Base-by-base conservation (phyloP, 2,113 vertebrate genomes). In the Pungitius pungitius region DNA sequence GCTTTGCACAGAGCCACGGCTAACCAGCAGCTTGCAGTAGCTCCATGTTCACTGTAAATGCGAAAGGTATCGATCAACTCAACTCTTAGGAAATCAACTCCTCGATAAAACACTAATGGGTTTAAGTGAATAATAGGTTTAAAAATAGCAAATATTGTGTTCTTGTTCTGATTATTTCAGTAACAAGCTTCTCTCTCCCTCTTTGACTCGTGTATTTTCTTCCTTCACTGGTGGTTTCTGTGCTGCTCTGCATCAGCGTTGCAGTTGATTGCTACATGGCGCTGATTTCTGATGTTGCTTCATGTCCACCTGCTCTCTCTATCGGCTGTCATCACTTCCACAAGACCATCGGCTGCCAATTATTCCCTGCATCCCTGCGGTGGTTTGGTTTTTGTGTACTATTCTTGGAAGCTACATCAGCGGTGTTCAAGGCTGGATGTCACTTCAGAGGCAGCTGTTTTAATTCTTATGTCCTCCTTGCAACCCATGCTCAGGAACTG, bases 251-350 rank as follows among this genome's bases (percentile, higher is more conserved):
- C 73, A 64, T 80, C 64, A 51, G 26, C 37, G 20, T 43, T 69
- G 49, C 65, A 63, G 75, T 39, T 75, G 63, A 78, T 51, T 65
- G 69, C 61, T 77, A 61, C 71, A 61, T 54, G 69, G 58, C 75
- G 80, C 75, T 76, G 69, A 42, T 61, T 40, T 67, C 55, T 74
- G 42, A 51, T 57, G 69, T 60, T 79, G 69, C 76, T 85, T 85
- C 83, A 65, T 75, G 67, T 85, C 79, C 90, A 91, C 89, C 88
- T 92, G 89, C 59, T 90, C 85, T 66, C 57, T 80, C 83, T 88
- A 87, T 89, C 86, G 88, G 89, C 81, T 91, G 89, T 92, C 91
- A 89, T 80, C 88, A 76, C 86, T 59, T 84, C 57, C 66, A 82
- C 33, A 51, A 59, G 73, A 72, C 63, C 60, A 67, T 55, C 54